Percentiles rank a stretch among this genome's conserved stretches.
These are phyloP conservation scores for Torymus tubicola DNA, from an alignment of 2,888 invertebrate species.

Conservation along the genomic window DNA sequence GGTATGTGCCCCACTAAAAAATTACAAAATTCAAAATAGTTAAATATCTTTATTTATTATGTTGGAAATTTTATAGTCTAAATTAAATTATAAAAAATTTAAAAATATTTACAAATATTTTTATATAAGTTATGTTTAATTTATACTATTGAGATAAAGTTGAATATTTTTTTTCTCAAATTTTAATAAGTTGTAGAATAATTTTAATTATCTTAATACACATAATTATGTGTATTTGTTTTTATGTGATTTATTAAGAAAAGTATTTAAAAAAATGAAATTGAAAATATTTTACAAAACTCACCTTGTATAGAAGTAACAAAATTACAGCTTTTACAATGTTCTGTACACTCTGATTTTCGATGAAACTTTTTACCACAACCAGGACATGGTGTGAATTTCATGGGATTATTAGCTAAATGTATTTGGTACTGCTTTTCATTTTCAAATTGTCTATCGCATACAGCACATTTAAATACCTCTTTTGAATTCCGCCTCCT, in stretches of 20 bases:
- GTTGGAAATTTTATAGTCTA: too few relatives aligned
- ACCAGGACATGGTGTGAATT: slow-evolving; percentile 54
- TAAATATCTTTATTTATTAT: slow-evolving; percentile 7
- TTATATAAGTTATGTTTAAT: too few relatives aligned
- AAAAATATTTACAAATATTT: too few relatives aligned
- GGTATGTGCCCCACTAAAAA: slow-evolving; percentile 33
- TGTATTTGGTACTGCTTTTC: slow-evolving; percentile 56
- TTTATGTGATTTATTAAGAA: too few relatives aligned
- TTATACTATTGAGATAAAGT: too few relatives aligned
- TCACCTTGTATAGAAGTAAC: slow-evolving; percentile 46
- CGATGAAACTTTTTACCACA: slow-evolving; percentile 60
- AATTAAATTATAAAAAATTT: too few relatives aligned
- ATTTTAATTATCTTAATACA: too few relatives aligned
- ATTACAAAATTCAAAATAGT: slow-evolving; percentile 16
- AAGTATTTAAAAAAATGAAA: background rate
- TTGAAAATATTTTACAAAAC: slow-evolving; percentile 15
- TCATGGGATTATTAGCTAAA: slow-evolving; percentile 57
- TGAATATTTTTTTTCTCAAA: too few relatives aligned
- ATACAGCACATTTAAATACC: slow-evolving; percentile 56
- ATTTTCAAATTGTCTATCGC: slow-evolving; percentile 57
- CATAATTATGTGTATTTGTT: too few relatives aligned
- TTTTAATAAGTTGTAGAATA: too few relatives aligned
- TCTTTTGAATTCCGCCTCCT: slow-evolving; percentile 57
- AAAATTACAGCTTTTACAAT: slow-evolving; percentile 55
- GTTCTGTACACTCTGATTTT: slow-evolving; percentile 58